Conservation (phyloP, 2,797 vertebrate genomes). For the Chanos chanos region DNA sequence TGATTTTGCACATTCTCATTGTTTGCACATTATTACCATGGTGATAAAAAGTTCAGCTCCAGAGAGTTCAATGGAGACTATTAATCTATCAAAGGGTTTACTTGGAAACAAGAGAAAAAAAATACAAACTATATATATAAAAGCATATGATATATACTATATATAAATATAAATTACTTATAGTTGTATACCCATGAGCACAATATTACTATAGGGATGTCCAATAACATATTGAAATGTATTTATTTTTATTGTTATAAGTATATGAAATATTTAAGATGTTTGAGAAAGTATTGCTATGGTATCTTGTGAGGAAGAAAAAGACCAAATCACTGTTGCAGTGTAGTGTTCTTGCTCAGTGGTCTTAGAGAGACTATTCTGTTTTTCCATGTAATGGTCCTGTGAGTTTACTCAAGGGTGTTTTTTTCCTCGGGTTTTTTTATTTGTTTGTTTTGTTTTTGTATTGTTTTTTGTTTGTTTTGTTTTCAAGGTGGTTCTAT, state of each 20-base stretch:
- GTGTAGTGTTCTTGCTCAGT: conserved; percentile 38
- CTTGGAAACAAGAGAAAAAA: conserved; percentile 25
- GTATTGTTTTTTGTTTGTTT: not conserved
- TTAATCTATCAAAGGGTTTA: conserved; percentile 34
- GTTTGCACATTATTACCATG: conserved; percentile 44
- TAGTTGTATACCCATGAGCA: conserved; percentile 66
- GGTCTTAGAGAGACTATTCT: conserved; percentile 21
- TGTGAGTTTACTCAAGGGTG: conserved; percentile 24
- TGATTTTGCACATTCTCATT: conserved; percentile 45
- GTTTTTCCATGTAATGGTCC: conserved; percentile 34
- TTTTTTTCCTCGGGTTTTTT: not conserved
- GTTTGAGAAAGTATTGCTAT: conserved; percentile 56
- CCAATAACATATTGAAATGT: conserved; percentile 63
- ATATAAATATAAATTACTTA: conserved; percentile 50
- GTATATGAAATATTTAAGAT: conserved; percentile 27
- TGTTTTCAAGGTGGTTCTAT: conserved; percentile 2
- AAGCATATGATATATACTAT: conserved; percentile 54
- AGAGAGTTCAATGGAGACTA: conserved; percentile 23
- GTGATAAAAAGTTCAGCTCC: conserved; percentile 24
- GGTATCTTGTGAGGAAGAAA: conserved; percentile 59
- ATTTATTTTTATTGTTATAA: conserved; percentile 68
- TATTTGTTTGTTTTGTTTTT: not conserved
- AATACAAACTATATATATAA: conserved; percentile 32
- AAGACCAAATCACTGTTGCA: conserved; percentile 73
- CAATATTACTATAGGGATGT: conserved; percentile 64